phyloP scores from a whole-genome alignment of 2,888 invertebrate species.

The Gryllus longicercus region DNA sequence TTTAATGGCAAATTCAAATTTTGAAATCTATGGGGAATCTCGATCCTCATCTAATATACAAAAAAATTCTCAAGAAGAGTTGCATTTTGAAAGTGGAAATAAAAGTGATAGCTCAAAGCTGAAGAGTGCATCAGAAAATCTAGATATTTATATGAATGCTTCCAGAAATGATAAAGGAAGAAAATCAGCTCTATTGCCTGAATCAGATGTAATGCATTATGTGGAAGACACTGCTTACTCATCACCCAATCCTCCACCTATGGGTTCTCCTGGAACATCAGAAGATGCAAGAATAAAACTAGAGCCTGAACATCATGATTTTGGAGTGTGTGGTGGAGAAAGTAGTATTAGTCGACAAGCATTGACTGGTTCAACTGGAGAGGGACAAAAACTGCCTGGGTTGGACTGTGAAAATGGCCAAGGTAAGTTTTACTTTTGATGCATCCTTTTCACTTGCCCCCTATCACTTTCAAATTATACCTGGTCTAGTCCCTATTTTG shows the following conservation, averaged over 20 bases:
- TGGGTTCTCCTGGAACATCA: background rate
- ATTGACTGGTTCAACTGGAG: background rate
- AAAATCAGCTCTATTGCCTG: background rate
- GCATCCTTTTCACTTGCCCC: background rate
- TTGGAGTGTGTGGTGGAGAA: background rate
- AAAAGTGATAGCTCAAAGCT: constrained; percentile 6
- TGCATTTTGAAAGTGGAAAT: constrained; percentile 25
- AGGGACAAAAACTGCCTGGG: background rate
- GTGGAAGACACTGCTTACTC: constrained; percentile 5
- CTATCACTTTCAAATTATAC: no score
- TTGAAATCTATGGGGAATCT: constrained; percentile 26
- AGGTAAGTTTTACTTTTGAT: background rate
- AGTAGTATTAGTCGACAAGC: background rate
- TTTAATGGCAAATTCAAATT: constrained; percentile 27
- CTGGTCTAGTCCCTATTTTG: no score
- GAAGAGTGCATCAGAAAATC: constrained; percentile 2
- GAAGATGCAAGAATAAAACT: background rate
- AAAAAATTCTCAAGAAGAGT: constrained; percentile 19
- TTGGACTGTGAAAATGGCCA: constrained; percentile 17
- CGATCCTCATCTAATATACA: background rate
- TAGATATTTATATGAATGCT: constrained; percentile 23
- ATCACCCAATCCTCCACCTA: background rate
- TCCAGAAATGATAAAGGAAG: background rate
- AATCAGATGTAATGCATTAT: background rate
- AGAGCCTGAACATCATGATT: background rate